phyloP scores from a whole-genome alignment of 2,113 vertebrate species.

The Malurus elegans region DNA sequence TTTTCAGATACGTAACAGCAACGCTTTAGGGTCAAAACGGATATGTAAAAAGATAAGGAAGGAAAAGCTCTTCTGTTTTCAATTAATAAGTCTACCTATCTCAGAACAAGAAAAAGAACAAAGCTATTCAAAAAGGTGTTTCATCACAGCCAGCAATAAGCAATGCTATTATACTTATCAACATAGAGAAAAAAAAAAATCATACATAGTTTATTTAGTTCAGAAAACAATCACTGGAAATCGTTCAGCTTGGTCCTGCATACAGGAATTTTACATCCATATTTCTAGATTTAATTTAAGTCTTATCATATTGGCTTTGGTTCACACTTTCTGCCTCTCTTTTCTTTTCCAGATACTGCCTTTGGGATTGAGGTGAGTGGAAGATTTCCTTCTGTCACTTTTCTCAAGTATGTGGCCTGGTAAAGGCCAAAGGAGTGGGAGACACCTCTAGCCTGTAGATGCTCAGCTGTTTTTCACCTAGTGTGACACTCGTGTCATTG shows the following conservation, averaged over 20 bases:
- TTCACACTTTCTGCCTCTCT: background rate
- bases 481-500: background rate
- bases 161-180: background rate
- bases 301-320: background rate
- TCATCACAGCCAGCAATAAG: background rate
- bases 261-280: background rate
- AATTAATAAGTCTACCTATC: background rate
- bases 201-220: background rate
- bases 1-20: background rate
- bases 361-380: constrained; percentile 58
- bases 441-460: background rate
- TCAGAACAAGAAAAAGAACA: background rate
- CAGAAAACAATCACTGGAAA: background rate
- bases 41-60: constrained; percentile 33
- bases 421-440: background rate
- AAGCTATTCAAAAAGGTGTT: background rate
- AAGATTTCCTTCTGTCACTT: background rate
- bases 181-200: background rate
- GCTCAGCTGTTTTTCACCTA: background rate
- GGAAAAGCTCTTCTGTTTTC: constrained; percentile 3
- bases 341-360: constrained; percentile 33
- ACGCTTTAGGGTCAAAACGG: background rate
- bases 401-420: background rate
- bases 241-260: background rate
- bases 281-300: background rate